Evolutionary conservation across 1,140 invertebrate genomes (phyloP).

Genomic region (Penaeus indicus): DNA sequence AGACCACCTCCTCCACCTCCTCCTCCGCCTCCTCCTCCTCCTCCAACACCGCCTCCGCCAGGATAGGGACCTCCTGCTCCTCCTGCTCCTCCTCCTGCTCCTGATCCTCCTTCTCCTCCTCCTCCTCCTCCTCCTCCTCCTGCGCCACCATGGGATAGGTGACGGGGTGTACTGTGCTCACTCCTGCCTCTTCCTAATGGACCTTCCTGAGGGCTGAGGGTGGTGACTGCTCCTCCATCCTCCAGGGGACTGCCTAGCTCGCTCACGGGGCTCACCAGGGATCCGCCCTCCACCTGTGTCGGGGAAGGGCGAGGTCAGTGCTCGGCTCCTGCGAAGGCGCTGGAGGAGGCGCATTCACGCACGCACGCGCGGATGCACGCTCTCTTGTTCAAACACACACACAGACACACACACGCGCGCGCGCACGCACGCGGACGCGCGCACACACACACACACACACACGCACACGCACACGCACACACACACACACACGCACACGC

Average conservation of each 20-base stretch:
- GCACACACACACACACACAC: no score
- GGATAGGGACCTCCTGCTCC: neutral
- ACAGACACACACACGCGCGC: no score
- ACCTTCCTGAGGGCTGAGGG: neutral
- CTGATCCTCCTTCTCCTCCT: constrained; percentile 14
- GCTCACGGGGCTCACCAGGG: constrained; percentile 44
- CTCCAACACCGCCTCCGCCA: constrained; percentile 6
- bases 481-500: no score
- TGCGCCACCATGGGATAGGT: constrained; percentile 21
- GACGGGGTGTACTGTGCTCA: constrained; percentile 6
- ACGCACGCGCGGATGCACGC: no score
- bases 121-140: neutral
- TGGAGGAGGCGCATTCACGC: no score
- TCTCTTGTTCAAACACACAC: no score
- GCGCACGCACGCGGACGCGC: no score
- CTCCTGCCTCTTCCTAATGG: neutral
- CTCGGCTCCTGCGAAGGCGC: no score
- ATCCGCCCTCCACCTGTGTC: constrained; percentile 47
- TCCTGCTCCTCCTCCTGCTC: neutral
- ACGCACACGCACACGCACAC: no score
- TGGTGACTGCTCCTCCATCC: constrained; percentile 26
- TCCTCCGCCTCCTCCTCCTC: constrained; percentile 3
- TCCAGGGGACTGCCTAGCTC: constrained; percentile 53
- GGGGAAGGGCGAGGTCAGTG: neutral
- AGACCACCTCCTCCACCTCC: constrained; percentile 49